These are phyloP conservation scores for Hoplostethus mediterraneus DNA, from an alignment of 2,797 vertebrate species.

Conservation along the genomic window DNA sequence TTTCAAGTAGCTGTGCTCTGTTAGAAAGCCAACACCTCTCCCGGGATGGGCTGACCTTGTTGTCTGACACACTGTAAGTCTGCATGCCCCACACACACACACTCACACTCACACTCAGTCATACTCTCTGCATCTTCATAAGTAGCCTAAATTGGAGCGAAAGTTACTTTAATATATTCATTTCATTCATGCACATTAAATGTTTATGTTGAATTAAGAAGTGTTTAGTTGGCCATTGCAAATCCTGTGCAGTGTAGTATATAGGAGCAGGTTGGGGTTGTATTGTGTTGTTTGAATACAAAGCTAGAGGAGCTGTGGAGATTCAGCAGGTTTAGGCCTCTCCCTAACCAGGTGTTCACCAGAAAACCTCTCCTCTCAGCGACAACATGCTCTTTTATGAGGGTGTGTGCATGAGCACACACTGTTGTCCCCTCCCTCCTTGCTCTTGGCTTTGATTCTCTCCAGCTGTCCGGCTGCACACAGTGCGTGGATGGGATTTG, in stretches of 20 bases:
- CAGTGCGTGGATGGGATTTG: conserved; percentile 75
- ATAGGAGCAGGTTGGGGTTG: conserved; percentile 9
- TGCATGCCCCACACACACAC: conserved; percentile 57
- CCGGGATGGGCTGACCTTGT: conserved; percentile 84
- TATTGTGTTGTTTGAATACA: conserved; percentile 42
- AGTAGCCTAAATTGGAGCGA: background rate
- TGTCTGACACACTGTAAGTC: conserved; percentile 79
- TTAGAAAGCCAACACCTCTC: conserved; percentile 86
- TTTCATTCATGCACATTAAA: background rate
- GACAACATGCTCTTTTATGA: conserved; percentile 70
- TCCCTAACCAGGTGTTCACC: conserved; percentile 85
- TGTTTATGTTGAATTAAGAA: conserved; percentile 26
- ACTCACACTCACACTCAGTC: conserved; percentile 43
- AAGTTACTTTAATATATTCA: conserved; percentile 4
- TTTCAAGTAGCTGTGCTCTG: conserved; percentile 84
- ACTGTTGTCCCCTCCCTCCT: conserved; percentile 50
- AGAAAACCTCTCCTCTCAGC: conserved; percentile 66
- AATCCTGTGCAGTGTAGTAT: conserved; percentile 9
- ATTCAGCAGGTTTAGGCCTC: conserved; percentile 66
- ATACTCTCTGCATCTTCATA: background rate
- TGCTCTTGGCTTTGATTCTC: conserved; percentile 80
- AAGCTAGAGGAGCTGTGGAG: conserved; percentile 59
- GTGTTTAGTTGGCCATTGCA: conserved; percentile 24
- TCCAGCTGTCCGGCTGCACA: conserved; percentile 83
- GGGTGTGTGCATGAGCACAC: conserved; percentile 54